phyloP scores from a whole-genome alignment of 1,140 invertebrate genomes.

The Venustaconcha ellipsiformis region DNA sequence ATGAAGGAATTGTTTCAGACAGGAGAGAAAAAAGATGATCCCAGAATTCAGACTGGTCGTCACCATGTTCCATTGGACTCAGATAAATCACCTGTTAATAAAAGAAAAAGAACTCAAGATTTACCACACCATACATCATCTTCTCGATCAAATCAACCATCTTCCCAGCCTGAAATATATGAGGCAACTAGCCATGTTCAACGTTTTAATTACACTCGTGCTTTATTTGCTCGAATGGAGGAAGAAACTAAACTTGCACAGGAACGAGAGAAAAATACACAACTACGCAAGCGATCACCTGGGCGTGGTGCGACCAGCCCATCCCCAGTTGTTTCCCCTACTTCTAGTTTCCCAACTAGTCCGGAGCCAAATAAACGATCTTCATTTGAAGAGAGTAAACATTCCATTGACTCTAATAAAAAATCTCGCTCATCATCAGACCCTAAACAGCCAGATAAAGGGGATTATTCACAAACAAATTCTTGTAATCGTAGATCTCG shows the following conservation, averaged over 20 bases:
- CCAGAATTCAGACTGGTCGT: neutral
- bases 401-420: neutral
- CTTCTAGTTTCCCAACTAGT: slow-evolving; percentile 18
- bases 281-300: slow-evolving; percentile 19
- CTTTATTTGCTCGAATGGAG: slow-evolving; percentile 92
- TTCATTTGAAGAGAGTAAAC: neutral
- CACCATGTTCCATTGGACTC: slow-evolving; percentile 10
- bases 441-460: neutral
- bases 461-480: neutral
- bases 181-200: slow-evolving; percentile 52
- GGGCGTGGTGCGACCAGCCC: slow-evolving; percentile 1
- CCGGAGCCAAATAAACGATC: slow-evolving; percentile 3
- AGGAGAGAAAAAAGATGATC: slow-evolving; percentile 1
- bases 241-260: slow-evolving; percentile 59
- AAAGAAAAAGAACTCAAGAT: slow-evolving; percentile 5
- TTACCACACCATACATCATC: slow-evolving; percentile 10
- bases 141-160: slow-evolving; percentile 1
- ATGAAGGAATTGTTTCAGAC: slow-evolving; percentile 53
- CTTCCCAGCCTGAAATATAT: slow-evolving; percentile 26
- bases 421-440: slow-evolving; percentile 10
- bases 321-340: slow-evolving; percentile 41
- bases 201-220: slow-evolving; percentile 91
- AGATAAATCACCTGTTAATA: slow-evolving; percentile 1
- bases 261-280: slow-evolving; percentile 44
- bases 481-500: slow-evolving; percentile 7